Conservation (phyloP, 1,140 invertebrate genomes). For the Drosophila carrolli region DNA sequence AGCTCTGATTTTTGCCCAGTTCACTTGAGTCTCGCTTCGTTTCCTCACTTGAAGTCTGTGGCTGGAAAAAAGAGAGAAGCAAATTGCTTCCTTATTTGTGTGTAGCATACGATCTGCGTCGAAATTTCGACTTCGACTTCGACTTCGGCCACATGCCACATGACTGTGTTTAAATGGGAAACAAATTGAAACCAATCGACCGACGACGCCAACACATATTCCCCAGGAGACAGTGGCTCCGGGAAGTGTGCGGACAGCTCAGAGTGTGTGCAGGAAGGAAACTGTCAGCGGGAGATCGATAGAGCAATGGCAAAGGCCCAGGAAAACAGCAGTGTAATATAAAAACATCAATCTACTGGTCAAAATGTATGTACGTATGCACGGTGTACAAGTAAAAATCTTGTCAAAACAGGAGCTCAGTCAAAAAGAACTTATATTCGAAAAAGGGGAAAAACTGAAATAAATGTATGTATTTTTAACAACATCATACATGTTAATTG, state of each 20-base stretch:
- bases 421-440: neutral
- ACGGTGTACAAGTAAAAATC: too few relatives aligned
- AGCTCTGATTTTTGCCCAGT: conserved; percentile 27
- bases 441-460: neutral
- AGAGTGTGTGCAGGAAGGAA: conserved; percentile 16
- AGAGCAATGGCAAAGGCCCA: neutral
- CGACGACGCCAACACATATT: conserved; percentile 9
- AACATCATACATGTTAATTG: too few relatives aligned
- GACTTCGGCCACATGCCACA: conserved; percentile 10
- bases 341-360: too few relatives aligned
- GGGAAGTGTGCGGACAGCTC: conserved; percentile 6
- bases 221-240: conserved; percentile 20
- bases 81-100: conserved; percentile 74
- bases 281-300: neutral
- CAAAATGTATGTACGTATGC: too few relatives aligned
- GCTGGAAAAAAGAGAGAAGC: conserved; percentile 38
- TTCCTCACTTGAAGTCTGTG: conserved; percentile 49
- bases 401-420: too few relatives aligned
- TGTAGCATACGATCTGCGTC: conserved; percentile 30
- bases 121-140: neutral
- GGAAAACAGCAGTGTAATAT: too few relatives aligned
- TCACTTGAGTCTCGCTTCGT: conserved; percentile 29
- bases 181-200: conserved; percentile 38
- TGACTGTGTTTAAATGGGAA: conserved; percentile 27
- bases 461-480: too few relatives aligned